Evolutionary conservation across 1,140 invertebrate species (phyloP).

Genomic region (Drosophila ironensis): DNA sequence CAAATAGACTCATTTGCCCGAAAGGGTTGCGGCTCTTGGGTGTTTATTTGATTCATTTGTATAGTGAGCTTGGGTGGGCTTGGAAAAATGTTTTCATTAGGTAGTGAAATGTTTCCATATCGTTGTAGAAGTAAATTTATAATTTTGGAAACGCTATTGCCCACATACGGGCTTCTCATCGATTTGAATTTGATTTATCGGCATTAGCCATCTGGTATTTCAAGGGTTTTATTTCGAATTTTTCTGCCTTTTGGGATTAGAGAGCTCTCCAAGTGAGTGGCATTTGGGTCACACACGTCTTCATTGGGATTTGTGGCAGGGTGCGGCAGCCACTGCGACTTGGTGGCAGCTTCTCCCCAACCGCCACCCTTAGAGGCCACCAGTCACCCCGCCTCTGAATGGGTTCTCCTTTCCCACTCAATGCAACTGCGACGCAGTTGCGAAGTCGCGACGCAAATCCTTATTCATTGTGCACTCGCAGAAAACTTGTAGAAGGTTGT

Average conservation of each 20-base stretch:
- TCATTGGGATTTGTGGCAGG: slow-evolving; percentile 9
- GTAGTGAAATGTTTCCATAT: no score
- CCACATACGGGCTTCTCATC: background rate
- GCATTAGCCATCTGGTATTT: background rate
- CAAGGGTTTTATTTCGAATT: slow-evolving; percentile 4
- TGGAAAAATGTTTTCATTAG: no score
- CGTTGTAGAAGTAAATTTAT: no score
- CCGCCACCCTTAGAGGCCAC: background rate
- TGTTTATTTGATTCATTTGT: no score
- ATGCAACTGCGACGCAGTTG: slow-evolving; percentile 56
- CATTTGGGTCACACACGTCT: slow-evolving; percentile 37
- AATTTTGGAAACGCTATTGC: no score
- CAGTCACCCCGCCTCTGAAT: background rate
- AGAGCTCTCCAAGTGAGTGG: slow-evolving; percentile 26
- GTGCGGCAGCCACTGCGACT: background rate
- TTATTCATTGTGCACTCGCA: slow-evolving; percentile 11
- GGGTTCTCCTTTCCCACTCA: slow-evolving; percentile 5
- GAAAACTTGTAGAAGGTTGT: background rate
- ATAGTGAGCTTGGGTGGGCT: no score
- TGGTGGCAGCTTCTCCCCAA: slow-evolving; percentile 10
- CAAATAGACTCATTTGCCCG: background rate
- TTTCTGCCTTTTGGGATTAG: slow-evolving; percentile 15
- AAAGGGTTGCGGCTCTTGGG: no score
- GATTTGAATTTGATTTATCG: background rate
- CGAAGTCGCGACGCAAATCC: slow-evolving; percentile 50